Conservation (phyloP, 2,888 invertebrate genomes). For the Mallateleia sp. region DNA sequence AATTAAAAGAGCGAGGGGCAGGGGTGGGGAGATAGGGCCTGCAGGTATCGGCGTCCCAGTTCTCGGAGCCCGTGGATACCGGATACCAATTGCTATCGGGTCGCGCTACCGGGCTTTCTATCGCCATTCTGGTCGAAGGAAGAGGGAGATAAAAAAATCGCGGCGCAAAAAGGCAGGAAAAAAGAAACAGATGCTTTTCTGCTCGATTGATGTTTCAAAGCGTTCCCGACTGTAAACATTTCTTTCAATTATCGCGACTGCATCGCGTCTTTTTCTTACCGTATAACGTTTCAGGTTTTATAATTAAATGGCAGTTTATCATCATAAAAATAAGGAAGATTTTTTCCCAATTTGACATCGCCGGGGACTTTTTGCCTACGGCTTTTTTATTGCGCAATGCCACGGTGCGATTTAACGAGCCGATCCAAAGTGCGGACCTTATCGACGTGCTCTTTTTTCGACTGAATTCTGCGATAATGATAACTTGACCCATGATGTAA, state of each 20-base stretch:
- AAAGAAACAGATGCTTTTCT: constrained; percentile 70
- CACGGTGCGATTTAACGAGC: constrained; percentile 13
- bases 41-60: constrained; percentile 74
- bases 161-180: constrained; percentile 63
- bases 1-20: too few species aligned
- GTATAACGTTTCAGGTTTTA: constrained; percentile 25
- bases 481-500: constrained; percentile 14
- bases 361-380: constrained; percentile 11
- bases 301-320: constrained; percentile 65
- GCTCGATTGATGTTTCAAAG: constrained; percentile 74
- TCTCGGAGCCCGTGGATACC: constrained; percentile 66
- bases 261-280: constrained; percentile 41
- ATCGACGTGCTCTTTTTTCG: constrained; percentile 35
- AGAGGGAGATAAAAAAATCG: constrained; percentile 40
- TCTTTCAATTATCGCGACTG: constrained; percentile 66
- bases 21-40: constrained; percentile 59
- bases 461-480: neutral
- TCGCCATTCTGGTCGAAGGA: constrained; percentile 70
- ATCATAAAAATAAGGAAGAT: constrained; percentile 49
- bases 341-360: constrained; percentile 45
- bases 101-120: constrained; percentile 74
- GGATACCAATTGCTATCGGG: constrained; percentile 69
- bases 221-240: constrained; percentile 68
- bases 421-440: constrained; percentile 48
- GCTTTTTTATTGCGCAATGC: constrained; percentile 10